Evolutionary conservation across 2,113 vertebrate genomes (phyloP), one percentile per base, ranked within the genome.

Genomic region (Solea solea): DNA sequence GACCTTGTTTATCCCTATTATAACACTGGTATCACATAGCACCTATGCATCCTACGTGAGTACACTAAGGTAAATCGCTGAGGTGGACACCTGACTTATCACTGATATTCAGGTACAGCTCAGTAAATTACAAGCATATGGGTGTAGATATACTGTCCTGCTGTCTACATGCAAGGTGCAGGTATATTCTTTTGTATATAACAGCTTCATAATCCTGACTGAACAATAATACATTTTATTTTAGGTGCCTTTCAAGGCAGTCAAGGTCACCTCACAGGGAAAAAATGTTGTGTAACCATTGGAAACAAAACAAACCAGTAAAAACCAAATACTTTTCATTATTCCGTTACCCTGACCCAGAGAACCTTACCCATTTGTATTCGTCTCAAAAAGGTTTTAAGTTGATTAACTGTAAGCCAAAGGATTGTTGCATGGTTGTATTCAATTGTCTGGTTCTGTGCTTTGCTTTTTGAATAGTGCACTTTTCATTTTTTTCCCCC

Each of bases 1-100:
- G 78, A 79, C 63, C 83, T 78, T 83, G 76, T 83, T 44, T 16
- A 27, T 41, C 66, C 16, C 10, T 39, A 55, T 58, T 70, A 45
- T 52, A 71, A 59, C 71, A 62, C 6, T 45, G 48, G 45, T 40
- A 61, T 34, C 57, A 64, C 52, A 70, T 67, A 51, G 21, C 27
- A 58, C 14, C 12, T 25, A 41, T 69, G 68, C 57, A 69, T 72
- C 12, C 62, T n/a, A 42, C 48, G 45, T 34, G 62, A 52, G 48
- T 13, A 63, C 27, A 59, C 34, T 48, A 8, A 39, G 14, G 42
- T 40, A 41, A 14, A 62, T 74, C 5, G 53, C 39, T 53, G 49
- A 13, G 42, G 16, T 50, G 2, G 42, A 13, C 25, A 45, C 58
- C 9, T 55, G 46, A 15, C 15, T n/a, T n/a, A 7, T 45, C 9